A percentile compares a stretch with the other conserved stretches of the same genome.
phyloP scores from a whole-genome alignment of 2,113 vertebrate species.

The Mobula hypostoma region DNA sequence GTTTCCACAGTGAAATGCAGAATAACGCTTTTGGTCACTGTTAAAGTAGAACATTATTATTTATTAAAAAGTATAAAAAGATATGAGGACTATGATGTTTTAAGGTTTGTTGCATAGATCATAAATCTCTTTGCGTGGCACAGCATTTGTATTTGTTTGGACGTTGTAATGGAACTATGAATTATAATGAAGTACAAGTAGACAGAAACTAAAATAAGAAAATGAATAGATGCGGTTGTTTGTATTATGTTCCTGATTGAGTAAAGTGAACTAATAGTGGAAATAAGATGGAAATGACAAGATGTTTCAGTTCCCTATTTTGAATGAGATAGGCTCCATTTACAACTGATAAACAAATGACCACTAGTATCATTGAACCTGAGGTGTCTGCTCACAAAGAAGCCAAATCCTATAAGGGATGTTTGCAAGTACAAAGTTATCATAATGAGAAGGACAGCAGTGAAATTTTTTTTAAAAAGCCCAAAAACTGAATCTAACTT shows the following conservation, averaged over 20 bases:
- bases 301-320: background rate
- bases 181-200: background rate
- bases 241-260: background rate
- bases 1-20: background rate
- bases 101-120: background rate
- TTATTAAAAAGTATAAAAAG: background rate
- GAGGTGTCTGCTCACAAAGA: background rate
- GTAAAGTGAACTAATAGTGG: background rate
- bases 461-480: background rate
- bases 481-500: background rate
- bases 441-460: background rate
- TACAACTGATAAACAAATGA: background rate
- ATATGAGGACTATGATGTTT: background rate
- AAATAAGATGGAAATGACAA: background rate
- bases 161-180: background rate
- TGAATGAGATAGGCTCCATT: background rate
- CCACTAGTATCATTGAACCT: background rate
- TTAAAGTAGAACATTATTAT: background rate
- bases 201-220: background rate
- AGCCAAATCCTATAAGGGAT: background rate
- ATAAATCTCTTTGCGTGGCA: constrained; percentile 9
- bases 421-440: background rate
- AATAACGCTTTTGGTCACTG: background rate
- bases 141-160: background rate
- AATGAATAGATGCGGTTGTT: background rate